Percentiles rank a stretch among this genome's conserved stretches.
phyloP scores from a whole-genome alignment of 2,888 invertebrate species.

The Meteorus cinctellus region DNA sequence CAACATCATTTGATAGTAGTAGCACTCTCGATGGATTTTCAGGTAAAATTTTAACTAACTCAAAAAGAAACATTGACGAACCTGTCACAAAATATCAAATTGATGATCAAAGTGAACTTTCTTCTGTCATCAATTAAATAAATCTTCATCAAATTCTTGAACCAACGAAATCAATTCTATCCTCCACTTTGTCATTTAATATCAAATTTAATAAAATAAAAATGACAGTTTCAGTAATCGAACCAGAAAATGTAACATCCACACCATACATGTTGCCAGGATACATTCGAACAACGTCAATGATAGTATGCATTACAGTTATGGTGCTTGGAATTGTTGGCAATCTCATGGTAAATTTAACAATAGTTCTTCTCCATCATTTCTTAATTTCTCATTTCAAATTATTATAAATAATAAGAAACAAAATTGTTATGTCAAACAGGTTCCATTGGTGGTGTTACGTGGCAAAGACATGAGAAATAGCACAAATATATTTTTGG shows the following conservation, averaged over 20 bases:
- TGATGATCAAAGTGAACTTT: no score
- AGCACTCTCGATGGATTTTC: slow-evolving; percentile 61
- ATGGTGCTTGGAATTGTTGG: slow-evolving; percentile 93
- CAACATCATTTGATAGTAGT: slow-evolving; percentile 63
- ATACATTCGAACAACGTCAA: slow-evolving; percentile 91
- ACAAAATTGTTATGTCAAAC: slow-evolving; percentile 12
- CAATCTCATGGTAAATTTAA: slow-evolving; percentile 83
- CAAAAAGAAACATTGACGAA: no score
- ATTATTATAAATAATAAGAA: neutral
- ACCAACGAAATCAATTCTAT: no score
- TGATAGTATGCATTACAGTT: slow-evolving; percentile 90
- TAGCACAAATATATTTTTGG: slow-evolving; percentile 95
- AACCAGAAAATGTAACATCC: slow-evolving; percentile 63
- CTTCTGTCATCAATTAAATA: no score
- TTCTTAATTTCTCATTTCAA: slow-evolving; percentile 28
- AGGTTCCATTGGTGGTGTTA: slow-evolving; percentile 89
- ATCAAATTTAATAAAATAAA: neutral
- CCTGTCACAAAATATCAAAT: no score
- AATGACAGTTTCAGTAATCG: slow-evolving; percentile 58
- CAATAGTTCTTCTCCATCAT: neutral
- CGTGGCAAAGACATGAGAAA: slow-evolving; percentile 95
- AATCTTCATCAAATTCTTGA: no score
- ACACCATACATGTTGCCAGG: slow-evolving; percentile 79
- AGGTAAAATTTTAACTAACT: slow-evolving; percentile 56
- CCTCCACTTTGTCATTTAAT: neutral